Evolutionary conservation across 23 tunicate genomes (phyloP), one percentile per base, ranked within the genome.

Genomic region (Trididemnum nubilum): DNA sequence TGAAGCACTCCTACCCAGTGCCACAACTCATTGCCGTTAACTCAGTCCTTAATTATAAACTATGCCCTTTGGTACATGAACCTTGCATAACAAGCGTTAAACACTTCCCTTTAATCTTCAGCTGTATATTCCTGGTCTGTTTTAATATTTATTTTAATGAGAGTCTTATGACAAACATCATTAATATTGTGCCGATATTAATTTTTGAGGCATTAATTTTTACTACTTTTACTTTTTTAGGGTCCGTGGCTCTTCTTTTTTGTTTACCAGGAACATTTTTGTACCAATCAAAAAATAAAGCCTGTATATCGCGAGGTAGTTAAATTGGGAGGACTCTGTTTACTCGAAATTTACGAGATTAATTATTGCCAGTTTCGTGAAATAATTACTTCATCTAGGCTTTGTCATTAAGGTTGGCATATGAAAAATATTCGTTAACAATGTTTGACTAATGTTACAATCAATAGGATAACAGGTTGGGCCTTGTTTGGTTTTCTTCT

Each of bases 331-430:
- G 81, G 52, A 23, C 27, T 57, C 51, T 77, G 81, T 77, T 77
- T 77, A 27, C 81, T 52, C 37, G 23, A 52, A 73, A 77, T 77
- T 77, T 77, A 77, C 81, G 81, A 77, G 81, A 32, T 77, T 77
- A 77, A 77, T 77, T 77, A 77, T 77, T 77, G 81, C 66, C 67
- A 35, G 81, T 52, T 54, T 77, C 38, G 5, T 33, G 81, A 52
- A 52, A 77, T 77, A 77, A 77, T 77, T 77, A 77, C 81, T 77
- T 54, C 66, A 77, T 54, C 40, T 57, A n/a, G 12, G 18, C 25
- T 33, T 49, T 49, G 66, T 77, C 81, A 77, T 77, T 77, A 77
- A 67, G 26, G 22, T 37, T 38, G 28, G 37, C 52, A 51, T 51
- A 24, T 77, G 81, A 19, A 24, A 77, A 28, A 12, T 29, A 2